phyloP scores from a whole-genome alignment of 2,113 vertebrate species.

The Rostratula benghalensis region DNA sequence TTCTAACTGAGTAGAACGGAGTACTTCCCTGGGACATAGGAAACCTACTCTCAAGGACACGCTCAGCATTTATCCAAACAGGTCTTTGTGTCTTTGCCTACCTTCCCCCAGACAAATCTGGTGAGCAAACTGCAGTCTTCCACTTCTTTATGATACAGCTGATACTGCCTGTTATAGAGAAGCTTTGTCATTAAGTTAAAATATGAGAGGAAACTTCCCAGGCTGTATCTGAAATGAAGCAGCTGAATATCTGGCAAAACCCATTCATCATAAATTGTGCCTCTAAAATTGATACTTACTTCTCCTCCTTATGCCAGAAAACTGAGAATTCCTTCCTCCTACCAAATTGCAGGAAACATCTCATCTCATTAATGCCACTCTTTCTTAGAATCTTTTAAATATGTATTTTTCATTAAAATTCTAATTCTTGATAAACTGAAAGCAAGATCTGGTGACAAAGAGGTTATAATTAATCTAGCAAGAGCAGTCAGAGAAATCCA shows the following conservation, averaged over 20 bases:
- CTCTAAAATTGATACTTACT: not conserved
- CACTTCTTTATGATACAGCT: not conserved
- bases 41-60: not conserved
- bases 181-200: not conserved
- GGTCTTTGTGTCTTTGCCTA: not conserved
- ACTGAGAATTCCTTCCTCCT: not conserved
- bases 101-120: not conserved
- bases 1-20: not conserved
- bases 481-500: slow-evolving; percentile 73
- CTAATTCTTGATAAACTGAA: slow-evolving; percentile 69
- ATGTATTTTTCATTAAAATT: slow-evolving; percentile 58
- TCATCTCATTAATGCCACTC: slow-evolving; percentile 35
- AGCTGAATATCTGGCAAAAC: not conserved
- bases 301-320: not conserved
- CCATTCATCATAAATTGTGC: not conserved
- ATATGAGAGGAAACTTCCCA: not conserved
- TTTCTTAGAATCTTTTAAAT: slow-evolving; percentile 46
- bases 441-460: slow-evolving; percentile 42
- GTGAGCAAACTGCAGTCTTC: not conserved
- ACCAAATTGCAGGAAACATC: slow-evolving; percentile 33
- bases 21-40: not conserved
- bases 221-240: not conserved
- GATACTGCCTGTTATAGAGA: not conserved
- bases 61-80: not conserved
- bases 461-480: slow-evolving; percentile 68